phyloP scores from a whole-genome alignment of 2,797 vertebrate genomes.

The Bucorvus abyssinicus region DNA sequence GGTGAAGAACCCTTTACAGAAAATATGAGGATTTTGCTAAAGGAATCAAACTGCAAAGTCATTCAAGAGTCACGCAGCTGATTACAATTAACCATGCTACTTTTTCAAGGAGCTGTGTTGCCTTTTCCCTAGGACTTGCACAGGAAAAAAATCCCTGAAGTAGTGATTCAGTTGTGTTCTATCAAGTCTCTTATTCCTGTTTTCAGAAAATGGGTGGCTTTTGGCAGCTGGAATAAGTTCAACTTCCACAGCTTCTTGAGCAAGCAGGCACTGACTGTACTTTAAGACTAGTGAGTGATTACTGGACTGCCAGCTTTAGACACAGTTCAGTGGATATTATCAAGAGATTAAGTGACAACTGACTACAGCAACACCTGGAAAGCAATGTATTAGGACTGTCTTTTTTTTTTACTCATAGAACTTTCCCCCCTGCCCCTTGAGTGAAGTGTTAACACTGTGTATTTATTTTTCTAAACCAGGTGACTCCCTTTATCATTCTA shows the following conservation, averaged over 20 bases:
- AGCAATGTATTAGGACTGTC: neutral
- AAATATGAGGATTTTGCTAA: neutral
- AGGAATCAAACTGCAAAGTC: neutral
- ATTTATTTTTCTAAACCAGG: constrained; percentile 34
- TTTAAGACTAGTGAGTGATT: neutral
- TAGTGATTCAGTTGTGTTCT: neutral
- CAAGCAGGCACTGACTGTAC: neutral
- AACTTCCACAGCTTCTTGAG: neutral
- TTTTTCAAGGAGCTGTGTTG: neutral
- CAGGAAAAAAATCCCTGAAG: neutral
- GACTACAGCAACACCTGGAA: neutral
- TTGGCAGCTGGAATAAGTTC: neutral
- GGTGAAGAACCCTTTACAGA: neutral
- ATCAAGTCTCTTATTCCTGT: neutral
- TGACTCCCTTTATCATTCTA: constrained; percentile 70
- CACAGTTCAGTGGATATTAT: neutral
- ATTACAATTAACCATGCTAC: neutral
- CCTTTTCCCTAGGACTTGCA: neutral
- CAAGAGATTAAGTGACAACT: neutral
- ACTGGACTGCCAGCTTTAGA: neutral
- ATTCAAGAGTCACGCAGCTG: neutral
- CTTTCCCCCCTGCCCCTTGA: neutral
- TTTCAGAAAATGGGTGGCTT: neutral
- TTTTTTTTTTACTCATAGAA: neutral
- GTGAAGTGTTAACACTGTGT: neutral